phyloP scores from a whole-genome alignment of 2,888 invertebrate genomes.

The Chymomyza procnemis region DNA sequence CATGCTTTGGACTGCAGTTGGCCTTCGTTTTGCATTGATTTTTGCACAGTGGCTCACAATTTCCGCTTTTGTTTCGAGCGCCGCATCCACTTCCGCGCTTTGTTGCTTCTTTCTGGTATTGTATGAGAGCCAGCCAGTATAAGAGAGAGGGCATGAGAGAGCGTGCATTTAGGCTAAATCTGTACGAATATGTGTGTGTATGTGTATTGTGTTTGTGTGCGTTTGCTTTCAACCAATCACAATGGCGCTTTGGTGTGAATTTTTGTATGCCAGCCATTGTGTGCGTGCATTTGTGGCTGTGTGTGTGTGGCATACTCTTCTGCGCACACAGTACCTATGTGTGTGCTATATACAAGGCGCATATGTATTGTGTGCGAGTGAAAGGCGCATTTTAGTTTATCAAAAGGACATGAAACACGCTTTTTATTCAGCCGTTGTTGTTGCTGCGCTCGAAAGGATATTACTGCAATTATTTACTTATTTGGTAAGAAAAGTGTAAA shows the following conservation, averaged over 20 bases:
- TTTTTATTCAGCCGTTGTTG: constrained; percentile 65
- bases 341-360: constrained; percentile 45
- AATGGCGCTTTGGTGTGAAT: constrained; percentile 77
- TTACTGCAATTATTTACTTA: constrained; percentile 72
- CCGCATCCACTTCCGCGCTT: constrained; percentile 64
- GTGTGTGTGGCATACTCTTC: constrained; percentile 8
- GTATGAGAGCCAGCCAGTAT: constrained; percentile 1
- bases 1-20: constrained; percentile 5
- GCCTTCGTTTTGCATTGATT: constrained; percentile 50
- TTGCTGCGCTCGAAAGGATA: constrained; percentile 67
- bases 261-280: constrained; percentile 68
- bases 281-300: constrained; percentile 64
- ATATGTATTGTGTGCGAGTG: constrained; percentile 37
- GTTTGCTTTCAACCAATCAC: constrained; percentile 76
- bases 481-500: constrained; percentile 63
- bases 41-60: constrained; percentile 62
- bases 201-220: constrained; percentile 37
- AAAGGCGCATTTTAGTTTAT: constrained; percentile 66
- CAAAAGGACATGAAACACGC: constrained; percentile 71
- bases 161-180: constrained; percentile 31
- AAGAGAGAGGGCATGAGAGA: constrained; percentile 43
- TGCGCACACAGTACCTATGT: constrained; percentile 2
- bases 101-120: constrained; percentile 33
- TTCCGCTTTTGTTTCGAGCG: constrained; percentile 68
- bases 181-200: constrained; percentile 24